Percentiles rank a stretch among this genome's conserved stretches.
phyloP scores from a whole-genome alignment of 2,797 vertebrate genomes.

The Sebastes kiyomatsui region DNA sequence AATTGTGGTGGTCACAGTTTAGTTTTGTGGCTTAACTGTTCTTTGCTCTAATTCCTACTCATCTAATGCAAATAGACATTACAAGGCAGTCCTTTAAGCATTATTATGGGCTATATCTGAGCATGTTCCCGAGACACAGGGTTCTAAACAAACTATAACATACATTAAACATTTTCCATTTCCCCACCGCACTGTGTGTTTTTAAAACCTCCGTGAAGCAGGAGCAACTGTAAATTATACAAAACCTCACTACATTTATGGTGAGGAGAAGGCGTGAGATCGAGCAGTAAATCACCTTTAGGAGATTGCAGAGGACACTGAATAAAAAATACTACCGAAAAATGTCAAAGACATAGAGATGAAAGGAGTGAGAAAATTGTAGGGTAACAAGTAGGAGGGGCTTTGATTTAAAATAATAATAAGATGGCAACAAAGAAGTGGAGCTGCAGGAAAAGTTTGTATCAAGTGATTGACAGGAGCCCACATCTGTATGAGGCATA shows the following conservation, averaged over 20 bases:
- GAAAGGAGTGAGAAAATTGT: not conserved
- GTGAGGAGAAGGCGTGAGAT: not conserved
- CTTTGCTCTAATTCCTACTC: not conserved
- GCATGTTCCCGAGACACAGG: not conserved
- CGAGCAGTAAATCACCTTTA: constrained; percentile 15
- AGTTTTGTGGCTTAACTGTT: not conserved
- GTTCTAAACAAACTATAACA: constrained; percentile 19
- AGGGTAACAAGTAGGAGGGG: not conserved
- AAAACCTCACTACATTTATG: constrained; percentile 25
- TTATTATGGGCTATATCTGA: not conserved
- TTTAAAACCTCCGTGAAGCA: constrained; percentile 26
- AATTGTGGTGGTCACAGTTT: not conserved
- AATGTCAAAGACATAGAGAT: not conserved
- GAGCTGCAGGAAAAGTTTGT: not conserved
- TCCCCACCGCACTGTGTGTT: not conserved
- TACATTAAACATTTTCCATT: constrained; percentile 11
- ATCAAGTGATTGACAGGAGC: constrained; percentile 8
- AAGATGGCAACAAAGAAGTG: not conserved
- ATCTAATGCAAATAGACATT: not conserved
- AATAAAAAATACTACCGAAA: not conserved
- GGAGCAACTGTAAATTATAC: constrained; percentile 45
- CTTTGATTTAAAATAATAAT: constrained; percentile 6
- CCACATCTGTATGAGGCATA: constrained; percentile 12
- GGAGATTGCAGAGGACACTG: not conserved
- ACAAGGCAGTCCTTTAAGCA: not conserved